These are phyloP conservation scores for Anolis sagrei DNA, from an alignment of 2,113 vertebrate genomes.

Conservation along the genomic window DNA sequence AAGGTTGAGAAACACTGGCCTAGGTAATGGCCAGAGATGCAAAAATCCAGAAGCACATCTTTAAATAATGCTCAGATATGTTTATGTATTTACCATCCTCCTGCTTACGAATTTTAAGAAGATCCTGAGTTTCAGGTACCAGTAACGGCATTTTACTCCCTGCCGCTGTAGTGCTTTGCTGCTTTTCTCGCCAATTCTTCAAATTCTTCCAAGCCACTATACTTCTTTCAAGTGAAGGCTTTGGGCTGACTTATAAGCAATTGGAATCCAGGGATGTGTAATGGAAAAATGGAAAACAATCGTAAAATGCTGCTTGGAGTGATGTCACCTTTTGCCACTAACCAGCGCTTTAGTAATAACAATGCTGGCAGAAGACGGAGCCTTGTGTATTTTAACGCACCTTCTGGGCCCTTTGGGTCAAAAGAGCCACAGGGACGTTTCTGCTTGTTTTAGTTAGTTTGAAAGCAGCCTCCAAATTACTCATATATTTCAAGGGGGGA, in stretches of 20 bases:
- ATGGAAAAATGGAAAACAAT: slow-evolving; percentile 22
- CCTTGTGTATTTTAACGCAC: background rate
- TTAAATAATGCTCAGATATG: background rate
- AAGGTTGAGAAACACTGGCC: too few species aligned
- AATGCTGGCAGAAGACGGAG: background rate
- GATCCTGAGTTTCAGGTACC: background rate
- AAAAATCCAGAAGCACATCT: too few species aligned
- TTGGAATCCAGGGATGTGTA: slow-evolving; percentile 4
- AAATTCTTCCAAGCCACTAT: background rate
- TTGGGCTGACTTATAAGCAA: background rate
- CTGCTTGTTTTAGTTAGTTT: background rate
- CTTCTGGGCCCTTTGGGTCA: background rate
- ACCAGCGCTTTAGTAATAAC: background rate
- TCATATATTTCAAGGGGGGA: background rate
- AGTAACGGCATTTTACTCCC: background rate
- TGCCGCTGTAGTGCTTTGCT: background rate
- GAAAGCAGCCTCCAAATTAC: background rate
- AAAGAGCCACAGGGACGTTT: background rate
- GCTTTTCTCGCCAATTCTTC: too few species aligned
- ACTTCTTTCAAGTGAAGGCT: background rate
- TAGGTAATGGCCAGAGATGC: too few species aligned
- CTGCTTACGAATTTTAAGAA: background rate
- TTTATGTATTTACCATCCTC: background rate
- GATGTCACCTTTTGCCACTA: slow-evolving; percentile 5
- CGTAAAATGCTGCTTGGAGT: background rate